Conservation (phyloP, 2,113 vertebrate genomes). For the Theristicus caerulescens region DNA sequence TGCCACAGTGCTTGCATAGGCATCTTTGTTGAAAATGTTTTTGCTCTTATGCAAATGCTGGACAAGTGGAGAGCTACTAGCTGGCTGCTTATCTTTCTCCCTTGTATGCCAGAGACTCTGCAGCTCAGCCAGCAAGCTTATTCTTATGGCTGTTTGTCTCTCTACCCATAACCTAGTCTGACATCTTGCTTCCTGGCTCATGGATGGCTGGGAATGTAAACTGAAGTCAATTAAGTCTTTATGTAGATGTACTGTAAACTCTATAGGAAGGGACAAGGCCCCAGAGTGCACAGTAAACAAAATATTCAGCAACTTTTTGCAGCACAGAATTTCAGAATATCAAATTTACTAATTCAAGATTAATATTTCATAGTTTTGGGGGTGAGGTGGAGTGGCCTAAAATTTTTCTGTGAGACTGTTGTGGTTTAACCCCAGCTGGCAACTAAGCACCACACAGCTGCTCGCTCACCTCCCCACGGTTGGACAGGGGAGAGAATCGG, state of each 20-base stretch:
- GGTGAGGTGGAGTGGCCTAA: not conserved
- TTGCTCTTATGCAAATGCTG: not conserved
- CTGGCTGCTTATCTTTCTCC: not conserved
- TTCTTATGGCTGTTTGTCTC: not conserved
- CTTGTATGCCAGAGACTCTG: not conserved
- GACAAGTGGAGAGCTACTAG: not conserved
- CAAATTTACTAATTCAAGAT: not conserved
- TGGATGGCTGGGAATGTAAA: not conserved
- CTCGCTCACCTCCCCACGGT: too few relatives aligned
- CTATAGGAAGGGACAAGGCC: not conserved
- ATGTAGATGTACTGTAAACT: not conserved
- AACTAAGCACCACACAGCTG: too few relatives aligned
- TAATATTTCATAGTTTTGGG: not conserved
- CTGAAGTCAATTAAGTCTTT: not conserved
- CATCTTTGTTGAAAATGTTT: not conserved
- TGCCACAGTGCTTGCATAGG: not conserved
- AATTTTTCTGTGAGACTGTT: not conserved
- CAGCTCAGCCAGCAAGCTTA: not conserved
- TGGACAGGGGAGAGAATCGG: too few relatives aligned
- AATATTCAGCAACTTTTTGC: not conserved
- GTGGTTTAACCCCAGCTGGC: too few relatives aligned
- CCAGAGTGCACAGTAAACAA: not conserved
- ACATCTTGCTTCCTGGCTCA: fast-evolving
- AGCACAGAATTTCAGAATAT: not conserved
- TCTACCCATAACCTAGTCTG: not conserved